Evolutionary conservation across 2,888 invertebrate genomes (phyloP).

Genomic region (Oscheius onirici): DNA sequence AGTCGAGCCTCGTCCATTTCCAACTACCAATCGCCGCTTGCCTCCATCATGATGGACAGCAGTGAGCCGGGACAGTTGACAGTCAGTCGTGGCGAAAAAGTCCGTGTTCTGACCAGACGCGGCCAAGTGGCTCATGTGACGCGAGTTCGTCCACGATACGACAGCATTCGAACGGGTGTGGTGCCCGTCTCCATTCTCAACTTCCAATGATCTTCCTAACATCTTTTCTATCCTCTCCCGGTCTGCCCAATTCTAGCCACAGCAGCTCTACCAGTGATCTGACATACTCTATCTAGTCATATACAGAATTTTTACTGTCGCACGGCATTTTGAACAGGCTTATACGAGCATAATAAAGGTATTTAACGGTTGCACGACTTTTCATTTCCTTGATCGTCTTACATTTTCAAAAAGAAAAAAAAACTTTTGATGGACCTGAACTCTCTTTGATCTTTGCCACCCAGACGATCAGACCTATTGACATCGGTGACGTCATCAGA

Average conservation of each 20-base stretch:
- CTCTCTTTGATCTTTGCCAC: no score
- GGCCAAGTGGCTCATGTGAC: constrained; percentile 49
- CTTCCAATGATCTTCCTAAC: constrained; percentile 30
- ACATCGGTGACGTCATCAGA: no score
- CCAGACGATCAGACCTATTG: no score
- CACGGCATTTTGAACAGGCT: constrained; percentile 3
- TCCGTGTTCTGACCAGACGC: constrained; percentile 56
- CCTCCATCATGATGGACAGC: constrained; percentile 23
- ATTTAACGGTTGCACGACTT: neutral
- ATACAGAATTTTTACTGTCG: no score
- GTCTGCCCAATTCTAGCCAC: constrained; percentile 11
- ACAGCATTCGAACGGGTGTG: constrained; percentile 41
- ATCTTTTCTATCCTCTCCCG: neutral
- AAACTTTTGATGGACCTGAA: no score
- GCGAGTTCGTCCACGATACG: constrained; percentile 32
- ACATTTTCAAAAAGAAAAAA: no score
- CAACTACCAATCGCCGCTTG: constrained; percentile 12
- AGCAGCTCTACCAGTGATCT: constrained; percentile 19
- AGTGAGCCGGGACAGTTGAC: constrained; percentile 21
- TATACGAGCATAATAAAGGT: constrained; percentile 16
- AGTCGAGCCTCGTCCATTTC: constrained; percentile 21
- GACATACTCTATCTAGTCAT: constrained; percentile 14
- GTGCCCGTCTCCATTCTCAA: constrained; percentile 66
- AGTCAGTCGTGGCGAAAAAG: constrained; percentile 50
- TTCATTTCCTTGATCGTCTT: no score